Evolutionary conservation across 2,888 invertebrate genomes (phyloP).

Genomic region (Pherbina coryleti): DNA sequence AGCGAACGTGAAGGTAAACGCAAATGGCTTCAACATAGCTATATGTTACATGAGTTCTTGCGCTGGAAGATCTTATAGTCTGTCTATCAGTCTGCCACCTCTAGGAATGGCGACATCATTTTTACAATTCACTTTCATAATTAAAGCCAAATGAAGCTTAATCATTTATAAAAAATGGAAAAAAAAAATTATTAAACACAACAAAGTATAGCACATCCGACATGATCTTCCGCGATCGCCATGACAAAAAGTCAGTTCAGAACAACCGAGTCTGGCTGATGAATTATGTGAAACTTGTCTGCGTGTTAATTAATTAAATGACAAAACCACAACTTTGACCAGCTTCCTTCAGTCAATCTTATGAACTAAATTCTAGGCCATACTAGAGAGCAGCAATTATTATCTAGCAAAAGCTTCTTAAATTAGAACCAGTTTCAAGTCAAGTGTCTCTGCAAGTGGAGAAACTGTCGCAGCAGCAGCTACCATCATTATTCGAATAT

Average conservation of each 20-base stretch:
- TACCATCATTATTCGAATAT: not conserved
- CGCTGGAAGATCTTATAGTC: not conserved
- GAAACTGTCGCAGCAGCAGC: not conserved
- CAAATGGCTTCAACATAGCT: not conserved
- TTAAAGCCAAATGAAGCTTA: constrained; percentile 21
- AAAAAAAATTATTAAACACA: not conserved
- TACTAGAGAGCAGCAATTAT: not conserved
- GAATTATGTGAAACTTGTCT: constrained; percentile 19
- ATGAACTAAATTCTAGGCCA: not conserved
- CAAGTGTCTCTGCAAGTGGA: not conserved
- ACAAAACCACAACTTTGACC: constrained; percentile 17
- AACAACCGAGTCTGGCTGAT: constrained; percentile 6
- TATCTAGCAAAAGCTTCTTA: constrained; percentile 11
- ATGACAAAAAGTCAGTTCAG: constrained; percentile 3
- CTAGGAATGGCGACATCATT: constrained; percentile 35
- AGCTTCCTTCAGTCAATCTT: not conserved
- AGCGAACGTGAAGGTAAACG: not conserved
- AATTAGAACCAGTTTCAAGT: not conserved
- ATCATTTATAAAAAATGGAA: not conserved
- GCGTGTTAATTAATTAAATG: constrained; percentile 38
- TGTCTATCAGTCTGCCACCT: not conserved
- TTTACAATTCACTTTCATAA: constrained; percentile 47
- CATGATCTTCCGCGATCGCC: not conserved
- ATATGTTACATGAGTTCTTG: not conserved
- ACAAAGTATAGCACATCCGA: not conserved